Evolutionary conservation across 2,888 invertebrate genomes (phyloP), one percentile per base, ranked within the genome.

Genomic region (Dryobotodes eremita): DNA sequence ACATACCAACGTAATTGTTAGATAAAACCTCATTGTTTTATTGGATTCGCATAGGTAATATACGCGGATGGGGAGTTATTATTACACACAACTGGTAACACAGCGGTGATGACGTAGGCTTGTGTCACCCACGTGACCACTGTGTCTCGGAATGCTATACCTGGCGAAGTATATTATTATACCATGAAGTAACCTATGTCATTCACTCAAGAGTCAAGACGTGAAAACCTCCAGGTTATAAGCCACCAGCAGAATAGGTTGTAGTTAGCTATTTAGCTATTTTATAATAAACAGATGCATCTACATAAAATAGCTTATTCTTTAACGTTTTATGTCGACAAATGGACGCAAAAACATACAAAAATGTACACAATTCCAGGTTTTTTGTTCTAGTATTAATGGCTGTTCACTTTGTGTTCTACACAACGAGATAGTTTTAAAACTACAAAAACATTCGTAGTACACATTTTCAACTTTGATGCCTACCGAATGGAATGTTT

Each of bases 311-410:
- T 11, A 5, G 8, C 55, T 53, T 55, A 23, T 73, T 23, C 31
- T 57, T n/a, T 57, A n/a, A 73, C 31, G 13, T 75, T 57, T 57
- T 57, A 3, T 20, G 8, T 46, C 20, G 46, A 75, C 75, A 75
- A 73, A 74, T 46, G 74, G 53, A 55, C 17, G 23, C 55, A 55
- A 71, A 23, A 50, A 69, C 50, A 68, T n/a, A 68, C 69, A 13
- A 36, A 73, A 55, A 55, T 8, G 4, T 46, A 8, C 26, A 72
- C 42, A 23, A 23, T 17, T 13, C 13, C 73, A n/a, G 23, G 17
- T 42, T 55, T 73, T 53, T 42, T 55, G 26, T 26, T 71, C 10
- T 23, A 71, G 15, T 26, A 20, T 10, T 46, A 17, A 46, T 42
- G 6, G 71, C 15, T 42, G 31, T 57, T 73, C 74, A 74, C 57